phyloP scores from a whole-genome alignment of 2,113 vertebrate species.

The Tylochromis polylepis region DNA sequence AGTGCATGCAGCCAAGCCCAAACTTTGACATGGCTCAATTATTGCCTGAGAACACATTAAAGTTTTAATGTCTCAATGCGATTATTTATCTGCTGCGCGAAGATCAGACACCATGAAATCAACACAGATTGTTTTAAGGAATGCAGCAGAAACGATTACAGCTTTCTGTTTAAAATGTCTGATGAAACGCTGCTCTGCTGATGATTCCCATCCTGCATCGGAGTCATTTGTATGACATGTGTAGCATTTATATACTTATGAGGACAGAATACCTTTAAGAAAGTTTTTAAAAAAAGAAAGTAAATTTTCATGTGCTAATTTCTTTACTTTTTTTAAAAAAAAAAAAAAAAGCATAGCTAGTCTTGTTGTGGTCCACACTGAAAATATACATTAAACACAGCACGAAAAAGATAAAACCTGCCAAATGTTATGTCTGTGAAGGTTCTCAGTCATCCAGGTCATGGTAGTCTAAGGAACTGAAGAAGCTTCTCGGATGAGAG shows the following conservation, averaged over 20 bases:
- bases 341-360: no score
- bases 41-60: slow-evolving; percentile 52
- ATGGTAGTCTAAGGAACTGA: no score
- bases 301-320: no score
- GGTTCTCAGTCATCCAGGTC: no score
- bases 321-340: no score
- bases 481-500: no score
- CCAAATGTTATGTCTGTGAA: no score
- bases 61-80: background rate
- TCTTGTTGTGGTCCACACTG: background rate
- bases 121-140: slow-evolving; percentile 2
- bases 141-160: slow-evolving; percentile 57
- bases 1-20: slow-evolving; percentile 62
- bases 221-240: background rate
- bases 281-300: background rate
- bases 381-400: background rate
- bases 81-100: slow-evolving; percentile 12
- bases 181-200: slow-evolving; percentile 16
- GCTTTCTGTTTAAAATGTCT: slow-evolving; percentile 31
- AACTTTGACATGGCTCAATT: slow-evolving; percentile 78
- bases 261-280: slow-evolving; percentile 5
- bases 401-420: accelerated
- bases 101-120: background rate
- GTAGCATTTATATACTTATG: slow-evolving; percentile 38
- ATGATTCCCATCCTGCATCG: slow-evolving; percentile 23